Evolutionary conservation across 2,797 vertebrate species (phyloP), one percentile per base, ranked within the genome.

Genomic region (Poeciliopsis paucimaculata): DNA sequence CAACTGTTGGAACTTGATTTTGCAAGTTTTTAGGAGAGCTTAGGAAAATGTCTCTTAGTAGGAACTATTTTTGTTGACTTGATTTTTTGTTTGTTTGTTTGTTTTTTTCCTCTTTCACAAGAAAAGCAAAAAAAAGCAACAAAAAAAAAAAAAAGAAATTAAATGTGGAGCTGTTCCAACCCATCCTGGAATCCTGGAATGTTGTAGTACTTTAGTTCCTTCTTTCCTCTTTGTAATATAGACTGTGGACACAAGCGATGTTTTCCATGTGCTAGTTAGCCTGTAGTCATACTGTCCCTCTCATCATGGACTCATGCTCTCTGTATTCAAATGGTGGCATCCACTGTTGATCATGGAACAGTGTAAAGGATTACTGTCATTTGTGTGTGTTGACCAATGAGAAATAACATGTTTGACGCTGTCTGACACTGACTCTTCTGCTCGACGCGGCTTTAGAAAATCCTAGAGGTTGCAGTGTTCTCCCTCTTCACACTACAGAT

Each of bases 81-180:
- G 20, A 23, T 71, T 89, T 91, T 87, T 57, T 87, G 73, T 87
- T 23, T 10, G 86, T 78, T 89, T 84, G 81, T 85, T 57, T 57
- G 79, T 73, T 84, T 92, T 94, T 88, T 84, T 83, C 85, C 81
- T 76, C 82, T 94, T 95, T 95, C 88, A 92, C 91, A 94, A 89
- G 89, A 84, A 93, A 91, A 91, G 70, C 80, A 77, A 89, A 87
- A 89, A 89, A 87, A 89, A 43, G 20, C 31, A 34, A 34, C 31
- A 34, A 71, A 81, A 84, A 82, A 86, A 78, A 77, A 75, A 77
- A 84, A 70, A 87, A 86, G 86, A 85, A 94, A 95, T 96, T 94
- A 95, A 95, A 95, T 94, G 92, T 95, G 90, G 90, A 92, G 85
- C 92, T 89, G 81, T 90, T 91, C 87, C 91, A 86, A 87, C 84